A percentile compares a stretch with the other conserved stretches of the same genome.
Evolutionary conservation across 2,797 vertebrate genomes (phyloP).

Genomic region (Smutsia temminckii): DNA sequence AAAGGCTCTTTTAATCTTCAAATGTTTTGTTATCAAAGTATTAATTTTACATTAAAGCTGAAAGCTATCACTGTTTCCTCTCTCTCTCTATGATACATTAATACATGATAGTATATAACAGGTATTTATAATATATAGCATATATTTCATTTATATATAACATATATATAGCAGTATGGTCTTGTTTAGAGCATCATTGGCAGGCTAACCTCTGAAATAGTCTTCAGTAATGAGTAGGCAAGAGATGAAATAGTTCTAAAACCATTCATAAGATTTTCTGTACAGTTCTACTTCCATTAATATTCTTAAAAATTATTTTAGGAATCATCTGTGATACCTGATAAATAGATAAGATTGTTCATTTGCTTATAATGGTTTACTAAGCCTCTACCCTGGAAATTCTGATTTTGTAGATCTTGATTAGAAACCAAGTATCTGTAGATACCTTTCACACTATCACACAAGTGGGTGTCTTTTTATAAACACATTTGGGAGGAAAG

Average conservation of each 20-base stretch:
- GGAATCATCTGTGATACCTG: background rate
- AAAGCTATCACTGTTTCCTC: background rate
- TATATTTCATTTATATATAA: background rate
- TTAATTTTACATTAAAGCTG: conserved; percentile 16
- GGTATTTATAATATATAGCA: background rate
- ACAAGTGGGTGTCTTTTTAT: background rate
- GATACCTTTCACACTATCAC: background rate
- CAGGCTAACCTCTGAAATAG: background rate
- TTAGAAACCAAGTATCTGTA: background rate
- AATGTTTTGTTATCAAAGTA: background rate
- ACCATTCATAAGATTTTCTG: background rate
- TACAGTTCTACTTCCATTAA: background rate
- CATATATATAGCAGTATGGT: background rate
- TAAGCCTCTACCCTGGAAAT: background rate
- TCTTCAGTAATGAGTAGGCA: background rate
- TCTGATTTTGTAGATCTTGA: background rate
- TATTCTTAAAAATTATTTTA: background rate
- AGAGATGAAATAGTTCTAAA: background rate
- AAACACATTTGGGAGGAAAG: background rate
- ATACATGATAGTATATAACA: background rate
- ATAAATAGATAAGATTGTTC: background rate
- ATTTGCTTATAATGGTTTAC: background rate
- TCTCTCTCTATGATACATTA: background rate
- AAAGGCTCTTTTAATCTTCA: background rate
- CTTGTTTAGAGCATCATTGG: background rate